A percentile compares a stretch with the other conserved stretches of the same genome.
These are phyloP conservation scores for Phrynosoma platyrhinos DNA, from an alignment of 2,113 vertebrate species.

Conservation along the genomic window DNA sequence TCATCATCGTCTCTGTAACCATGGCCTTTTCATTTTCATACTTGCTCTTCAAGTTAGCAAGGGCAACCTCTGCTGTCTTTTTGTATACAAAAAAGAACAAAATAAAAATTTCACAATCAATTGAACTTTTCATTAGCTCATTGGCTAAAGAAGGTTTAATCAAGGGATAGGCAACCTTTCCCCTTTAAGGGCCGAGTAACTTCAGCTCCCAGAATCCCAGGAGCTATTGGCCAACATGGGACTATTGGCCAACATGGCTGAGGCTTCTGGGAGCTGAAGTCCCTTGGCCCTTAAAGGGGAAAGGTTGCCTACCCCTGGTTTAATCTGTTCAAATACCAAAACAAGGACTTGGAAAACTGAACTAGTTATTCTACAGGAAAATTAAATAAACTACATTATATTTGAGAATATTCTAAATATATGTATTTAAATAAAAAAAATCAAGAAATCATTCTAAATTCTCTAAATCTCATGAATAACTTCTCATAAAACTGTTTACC, in stretches of 20 bases:
- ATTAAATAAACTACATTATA: conserved; percentile 23
- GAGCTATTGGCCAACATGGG: no score
- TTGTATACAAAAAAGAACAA: conserved; percentile 30
- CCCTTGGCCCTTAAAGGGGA: no score
- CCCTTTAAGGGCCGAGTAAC: no score
- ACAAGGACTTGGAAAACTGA: conserved; percentile 15
- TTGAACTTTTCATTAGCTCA: not conserved
- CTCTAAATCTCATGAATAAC: no score
- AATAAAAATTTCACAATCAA: conserved; percentile 14
- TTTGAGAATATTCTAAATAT: not conserved
- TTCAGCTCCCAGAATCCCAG: no score
- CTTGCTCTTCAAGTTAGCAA: conserved; percentile 98
- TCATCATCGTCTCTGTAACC: conserved; percentile 97
- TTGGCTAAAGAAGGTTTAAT: not conserved
- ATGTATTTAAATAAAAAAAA: not conserved
- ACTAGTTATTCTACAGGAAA: conserved; percentile 4
- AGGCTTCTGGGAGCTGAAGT: no score
- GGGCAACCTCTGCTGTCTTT: conserved; percentile 95
- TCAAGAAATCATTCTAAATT: no score
- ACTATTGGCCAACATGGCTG: no score
- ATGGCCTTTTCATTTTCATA: conserved; percentile 96
- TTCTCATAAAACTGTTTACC: not conserved
- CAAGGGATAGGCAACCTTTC: no score
- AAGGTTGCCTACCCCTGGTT: no score
- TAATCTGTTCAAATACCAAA: not conserved